Percentiles rank a stretch among this genome's conserved stretches.
Evolutionary conservation across 2,888 invertebrate genomes (phyloP).

Genomic region (Diploptera punctata): DNA sequence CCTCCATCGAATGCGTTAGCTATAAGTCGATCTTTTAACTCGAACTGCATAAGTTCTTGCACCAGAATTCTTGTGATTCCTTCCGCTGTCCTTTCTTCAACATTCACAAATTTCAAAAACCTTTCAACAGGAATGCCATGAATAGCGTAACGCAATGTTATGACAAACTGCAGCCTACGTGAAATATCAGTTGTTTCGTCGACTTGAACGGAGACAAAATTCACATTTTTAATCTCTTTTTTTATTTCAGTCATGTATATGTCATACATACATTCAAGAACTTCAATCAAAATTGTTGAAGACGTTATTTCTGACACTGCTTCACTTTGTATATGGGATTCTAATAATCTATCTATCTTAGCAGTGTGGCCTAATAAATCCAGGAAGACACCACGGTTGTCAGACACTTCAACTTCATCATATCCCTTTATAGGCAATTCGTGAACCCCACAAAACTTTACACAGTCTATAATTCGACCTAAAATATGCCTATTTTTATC

Average conservation of each 20-base stretch:
- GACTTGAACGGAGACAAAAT: not conserved
- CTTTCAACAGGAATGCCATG: not conserved
- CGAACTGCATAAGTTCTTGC: not conserved
- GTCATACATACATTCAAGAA: not conserved
- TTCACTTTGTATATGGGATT: not conserved
- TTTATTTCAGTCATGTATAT: not conserved
- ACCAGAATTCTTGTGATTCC: not conserved
- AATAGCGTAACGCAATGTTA: not conserved
- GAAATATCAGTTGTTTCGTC: not conserved
- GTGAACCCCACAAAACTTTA: too few relatives aligned
- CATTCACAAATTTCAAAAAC: not conserved
- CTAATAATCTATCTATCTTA: not conserved
- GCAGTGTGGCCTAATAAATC: not conserved
- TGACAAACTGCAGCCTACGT: not conserved
- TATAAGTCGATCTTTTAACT: not conserved
- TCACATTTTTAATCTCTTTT: not conserved
- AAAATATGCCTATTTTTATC: not conserved
- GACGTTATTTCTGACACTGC: not conserved
- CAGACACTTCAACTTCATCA: not conserved
- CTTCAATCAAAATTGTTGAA: not conserved
- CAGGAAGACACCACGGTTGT: not conserved
- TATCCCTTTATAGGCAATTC: not conserved
- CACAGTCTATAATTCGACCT: not conserved
- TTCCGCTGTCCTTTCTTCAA: not conserved
- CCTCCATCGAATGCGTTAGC: not conserved